Conservation (phyloP, 2,113 vertebrate genomes). For the Paralichthys olivaceus region DNA sequence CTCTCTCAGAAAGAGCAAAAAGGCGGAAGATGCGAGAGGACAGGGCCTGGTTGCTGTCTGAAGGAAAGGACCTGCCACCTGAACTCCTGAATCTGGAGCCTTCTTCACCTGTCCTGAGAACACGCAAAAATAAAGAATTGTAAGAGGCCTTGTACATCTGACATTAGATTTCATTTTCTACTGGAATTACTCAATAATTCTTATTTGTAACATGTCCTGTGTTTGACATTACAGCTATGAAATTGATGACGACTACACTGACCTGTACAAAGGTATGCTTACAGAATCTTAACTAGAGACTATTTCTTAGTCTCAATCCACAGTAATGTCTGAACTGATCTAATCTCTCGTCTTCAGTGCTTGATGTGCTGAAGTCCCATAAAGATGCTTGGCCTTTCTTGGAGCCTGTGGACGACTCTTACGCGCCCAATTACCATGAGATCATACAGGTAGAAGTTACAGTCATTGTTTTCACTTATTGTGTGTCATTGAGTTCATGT, state of each 20-base stretch:
- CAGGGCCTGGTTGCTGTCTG: slow-evolving; percentile 91
- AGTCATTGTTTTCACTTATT: background rate
- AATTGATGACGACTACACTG: slow-evolving; percentile 95
- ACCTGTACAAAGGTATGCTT: slow-evolving; percentile 93
- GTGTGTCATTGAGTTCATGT: background rate
- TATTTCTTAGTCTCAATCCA: background rate
- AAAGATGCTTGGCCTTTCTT: slow-evolving; percentile 98
- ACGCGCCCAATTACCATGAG: slow-evolving; percentile 95
- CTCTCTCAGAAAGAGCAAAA: slow-evolving; percentile 88
- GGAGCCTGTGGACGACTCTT: slow-evolving; percentile 97
- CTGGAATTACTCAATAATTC: background rate
- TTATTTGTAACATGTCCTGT: slow-evolving; percentile 5
- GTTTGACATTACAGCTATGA: slow-evolving; percentile 87
- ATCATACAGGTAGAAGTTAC: slow-evolving; percentile 90
- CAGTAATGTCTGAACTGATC: background rate
- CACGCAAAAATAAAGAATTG: slow-evolving; percentile 89
- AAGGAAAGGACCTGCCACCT: slow-evolving; percentile 93
- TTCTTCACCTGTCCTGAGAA: slow-evolving; percentile 86
- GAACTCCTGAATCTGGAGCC: slow-evolving; percentile 93
- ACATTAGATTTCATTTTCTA: background rate
- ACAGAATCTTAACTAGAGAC: background rate
- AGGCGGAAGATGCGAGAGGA: slow-evolving; percentile 95
- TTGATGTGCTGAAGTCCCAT: slow-evolving; percentile 94
- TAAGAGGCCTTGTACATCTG: slow-evolving; percentile 76
- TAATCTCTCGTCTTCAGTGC: slow-evolving; percentile 79